Percentiles rank a stretch among this genome's conserved stretches.
Conservation (phyloP, 2,888 invertebrate species). For the Lycophotia porphyrea region DNA sequence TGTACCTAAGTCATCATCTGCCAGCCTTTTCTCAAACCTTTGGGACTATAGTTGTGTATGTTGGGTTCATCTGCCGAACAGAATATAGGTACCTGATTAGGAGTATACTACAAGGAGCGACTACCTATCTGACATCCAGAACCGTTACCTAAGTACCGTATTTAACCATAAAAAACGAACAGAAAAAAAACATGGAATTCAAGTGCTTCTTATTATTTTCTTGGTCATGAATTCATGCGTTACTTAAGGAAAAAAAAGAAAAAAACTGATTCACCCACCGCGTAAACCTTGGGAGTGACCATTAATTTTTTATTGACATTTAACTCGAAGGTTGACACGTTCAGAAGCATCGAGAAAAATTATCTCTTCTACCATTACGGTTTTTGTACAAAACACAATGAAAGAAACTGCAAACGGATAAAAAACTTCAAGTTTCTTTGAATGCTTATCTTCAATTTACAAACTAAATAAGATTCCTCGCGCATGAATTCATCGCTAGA, state of each 20-base stretch:
- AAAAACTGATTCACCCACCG: conserved; percentile 56
- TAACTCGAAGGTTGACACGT: conserved; percentile 57
- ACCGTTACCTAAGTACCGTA: background rate
- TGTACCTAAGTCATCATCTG: too few relatives aligned
- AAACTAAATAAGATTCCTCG: conserved; percentile 34
- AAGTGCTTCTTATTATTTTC: conserved; percentile 7
- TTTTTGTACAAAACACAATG: conserved; percentile 46
- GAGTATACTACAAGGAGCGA: background rate
- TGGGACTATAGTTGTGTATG: too few relatives aligned
- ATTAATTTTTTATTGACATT: conserved; percentile 60
- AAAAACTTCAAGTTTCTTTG: conserved; percentile 23
- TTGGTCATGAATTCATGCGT: conserved; percentile 31
- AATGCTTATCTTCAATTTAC: conserved; percentile 23
- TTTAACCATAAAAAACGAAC: background rate
- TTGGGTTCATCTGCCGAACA: too few relatives aligned
- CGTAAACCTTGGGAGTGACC: conserved; percentile 53
- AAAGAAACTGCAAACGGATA: conserved; percentile 30
- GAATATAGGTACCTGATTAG: background rate
- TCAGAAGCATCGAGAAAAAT: conserved; percentile 31
- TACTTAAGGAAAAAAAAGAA: conserved; percentile 37
- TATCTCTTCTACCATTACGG: conserved; percentile 38
- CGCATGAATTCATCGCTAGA: too few relatives aligned
- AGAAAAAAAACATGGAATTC: background rate
- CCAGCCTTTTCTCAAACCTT: too few relatives aligned
- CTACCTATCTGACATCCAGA: background rate